Evolutionary conservation across 2,797 vertebrate species (phyloP), one percentile per base, ranked within the genome.

Genomic region (Sitta carolinensis): DNA sequence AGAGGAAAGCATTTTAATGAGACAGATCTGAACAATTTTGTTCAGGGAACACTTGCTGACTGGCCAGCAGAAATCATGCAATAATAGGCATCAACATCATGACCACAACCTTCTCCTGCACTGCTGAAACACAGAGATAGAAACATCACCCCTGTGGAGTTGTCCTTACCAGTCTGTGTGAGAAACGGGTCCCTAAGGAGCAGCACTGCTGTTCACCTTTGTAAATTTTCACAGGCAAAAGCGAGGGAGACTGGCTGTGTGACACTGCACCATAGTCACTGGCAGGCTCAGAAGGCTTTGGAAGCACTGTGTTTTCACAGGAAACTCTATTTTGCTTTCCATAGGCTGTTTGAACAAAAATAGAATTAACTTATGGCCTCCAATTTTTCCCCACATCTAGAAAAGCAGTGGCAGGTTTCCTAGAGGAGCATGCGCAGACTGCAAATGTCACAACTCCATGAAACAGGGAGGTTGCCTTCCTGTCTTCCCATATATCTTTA

Each of bases 251-350:
- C 29, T 3, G 63, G 36, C 55, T 62, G 55, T 67, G 47, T 75
- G 52, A 70, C 55, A 48, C 55, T 0, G 4, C 38, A 16, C 77
- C 27, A 5, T 1, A 76, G 34, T 25, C 69, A 36, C 63, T 61
- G 45, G 34, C 34, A 67, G 77, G 34, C 75, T 86, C 55, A 48
- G 43, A 12, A 13, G 22, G 58, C 51, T 81, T 93, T 16, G 16
- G 74, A 85, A 85, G 18, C 55, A 82, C 40, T 0, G 0, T 61
- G 23, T 61, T 94, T 66, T 82, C 80, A 89, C 70, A 82, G 77
- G 50, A 93, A 90, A 92, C 52, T 78, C 83, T 70, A 38, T 73
- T 95, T 84, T 90, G 51, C 80, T 91, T 91, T 90, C 34, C 59
- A 90, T 48, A 70, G 75, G 9, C 90, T 76, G 73, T 66, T 55